phyloP scores from a whole-genome alignment of 2,888 invertebrate genomes.

The Caenorhabditis zanzibari region DNA sequence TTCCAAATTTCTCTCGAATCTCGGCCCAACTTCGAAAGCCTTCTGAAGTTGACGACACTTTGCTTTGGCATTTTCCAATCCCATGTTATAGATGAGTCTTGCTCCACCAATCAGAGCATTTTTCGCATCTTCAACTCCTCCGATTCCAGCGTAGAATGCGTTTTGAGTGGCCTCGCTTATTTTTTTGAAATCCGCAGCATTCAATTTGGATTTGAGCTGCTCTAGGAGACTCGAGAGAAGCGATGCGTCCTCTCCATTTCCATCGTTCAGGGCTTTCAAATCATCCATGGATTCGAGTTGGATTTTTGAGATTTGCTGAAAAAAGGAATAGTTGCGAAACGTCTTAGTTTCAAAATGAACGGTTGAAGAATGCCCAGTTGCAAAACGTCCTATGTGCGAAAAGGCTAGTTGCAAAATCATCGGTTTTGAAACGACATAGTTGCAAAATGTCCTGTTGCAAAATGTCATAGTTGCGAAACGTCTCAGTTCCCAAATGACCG shows the following conservation, averaged over 20 bases:
- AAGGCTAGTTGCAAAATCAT: no score
- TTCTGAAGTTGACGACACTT: not conserved
- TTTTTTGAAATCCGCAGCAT: not conserved
- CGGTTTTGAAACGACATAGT: no score
- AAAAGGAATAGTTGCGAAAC: no score
- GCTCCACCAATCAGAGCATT: slow-evolving; percentile 15
- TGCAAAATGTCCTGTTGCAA: no score
- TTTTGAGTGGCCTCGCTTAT: slow-evolving; percentile 1
- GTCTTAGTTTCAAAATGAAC: no score
- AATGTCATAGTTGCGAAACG: no score
- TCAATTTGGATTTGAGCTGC: not conserved
- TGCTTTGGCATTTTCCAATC: not conserved
- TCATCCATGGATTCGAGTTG: not conserved
- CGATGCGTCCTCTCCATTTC: not conserved
- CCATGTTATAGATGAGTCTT: slow-evolving; percentile 16
- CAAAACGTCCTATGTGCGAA: no score
- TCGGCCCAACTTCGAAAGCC: not conserved
- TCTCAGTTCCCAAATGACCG: no score
- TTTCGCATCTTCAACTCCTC: slow-evolving; percentile 1
- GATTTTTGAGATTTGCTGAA: slow-evolving; percentile 12
- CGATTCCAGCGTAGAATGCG: not conserved
- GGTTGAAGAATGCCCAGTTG: no score
- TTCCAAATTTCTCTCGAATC: not conserved
- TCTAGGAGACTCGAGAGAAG: not conserved
- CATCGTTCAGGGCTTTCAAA: not conserved